Conservation (phyloP, 2,113 vertebrate species). For the Uropsilus gracilis region DNA sequence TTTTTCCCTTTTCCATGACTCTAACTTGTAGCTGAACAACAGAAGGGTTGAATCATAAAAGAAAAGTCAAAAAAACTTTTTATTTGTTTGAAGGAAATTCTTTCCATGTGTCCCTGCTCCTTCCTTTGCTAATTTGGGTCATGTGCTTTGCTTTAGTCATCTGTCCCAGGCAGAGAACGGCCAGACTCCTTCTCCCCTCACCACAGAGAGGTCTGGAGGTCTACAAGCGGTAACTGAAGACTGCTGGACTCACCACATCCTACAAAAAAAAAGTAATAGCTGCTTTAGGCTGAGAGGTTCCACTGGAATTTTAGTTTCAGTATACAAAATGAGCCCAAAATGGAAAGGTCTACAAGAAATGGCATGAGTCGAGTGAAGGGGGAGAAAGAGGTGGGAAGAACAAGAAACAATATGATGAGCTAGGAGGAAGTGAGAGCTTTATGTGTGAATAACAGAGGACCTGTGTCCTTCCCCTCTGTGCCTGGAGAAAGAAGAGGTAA, state of each 20-base stretch:
- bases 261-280: constrained; percentile 79
- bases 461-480: not conserved
- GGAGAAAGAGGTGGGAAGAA: constrained; percentile 19
- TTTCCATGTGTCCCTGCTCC: constrained; percentile 86
- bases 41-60: constrained; percentile 87
- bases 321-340: constrained; percentile 45
- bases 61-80: constrained; percentile 84
- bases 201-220: constrained; percentile 82
- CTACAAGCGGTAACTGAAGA: constrained; percentile 82
- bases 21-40: constrained; percentile 81
- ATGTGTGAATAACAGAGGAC: not conserved
- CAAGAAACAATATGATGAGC: not conserved
- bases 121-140: constrained; percentile 86
- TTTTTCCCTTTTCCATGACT: constrained; percentile 85
- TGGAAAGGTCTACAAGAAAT: constrained; percentile 48
- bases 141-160: constrained; percentile 86
- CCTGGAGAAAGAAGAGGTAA: not conserved
- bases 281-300: constrained; percentile 75
- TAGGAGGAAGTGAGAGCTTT: not conserved
- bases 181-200: constrained; percentile 77
- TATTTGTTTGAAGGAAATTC: constrained; percentile 87
- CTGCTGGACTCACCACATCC: constrained; percentile 81
- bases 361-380: constrained; percentile 40
- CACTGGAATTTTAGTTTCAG: constrained; percentile 74
- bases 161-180: constrained; percentile 80